Evolutionary conservation across 2,888 invertebrate genomes (phyloP).

Genomic region (Eugnorisma glareosa): DNA sequence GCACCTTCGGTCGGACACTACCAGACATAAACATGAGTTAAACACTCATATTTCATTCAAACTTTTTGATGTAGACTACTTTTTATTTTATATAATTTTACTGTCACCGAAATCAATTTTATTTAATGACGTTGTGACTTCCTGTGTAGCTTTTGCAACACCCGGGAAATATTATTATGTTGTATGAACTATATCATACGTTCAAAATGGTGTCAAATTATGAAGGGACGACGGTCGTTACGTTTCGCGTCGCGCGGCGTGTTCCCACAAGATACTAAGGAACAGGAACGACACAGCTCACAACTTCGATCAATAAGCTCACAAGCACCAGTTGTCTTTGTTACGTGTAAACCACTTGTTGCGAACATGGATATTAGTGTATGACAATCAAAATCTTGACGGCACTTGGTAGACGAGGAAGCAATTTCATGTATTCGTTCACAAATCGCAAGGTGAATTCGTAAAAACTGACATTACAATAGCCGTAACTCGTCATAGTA

Average conservation of each 20-base stretch:
- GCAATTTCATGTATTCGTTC: conserved; percentile 53
- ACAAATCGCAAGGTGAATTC: conserved; percentile 58
- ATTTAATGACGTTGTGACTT: conserved; percentile 54
- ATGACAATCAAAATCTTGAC: conserved; percentile 57
- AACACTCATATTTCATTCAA: conserved; percentile 31
- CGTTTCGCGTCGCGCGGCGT: neutral
- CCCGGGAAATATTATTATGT: conserved; percentile 31
- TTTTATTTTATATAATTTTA: conserved; percentile 49
- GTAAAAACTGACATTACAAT: conserved; percentile 58
- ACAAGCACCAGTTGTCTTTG: neutral
- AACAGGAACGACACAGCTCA: conserved; percentile 16
- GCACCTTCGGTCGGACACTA: no score
- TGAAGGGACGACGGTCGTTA: conserved; percentile 40
- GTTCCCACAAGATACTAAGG: neutral
- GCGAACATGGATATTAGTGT: conserved; percentile 25
- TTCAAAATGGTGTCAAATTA: conserved; percentile 21
- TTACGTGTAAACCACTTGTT: conserved; percentile 2
- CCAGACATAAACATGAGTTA: conserved; percentile 32
- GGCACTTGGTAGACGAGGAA: conserved; percentile 71
- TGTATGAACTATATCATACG: conserved; percentile 39
- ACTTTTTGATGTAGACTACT: conserved; percentile 52
- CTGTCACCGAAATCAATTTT: conserved; percentile 54
- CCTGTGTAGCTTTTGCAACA: conserved; percentile 51
- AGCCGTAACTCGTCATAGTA: conserved; percentile 37
- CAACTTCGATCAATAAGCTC: no score